These are phyloP conservation scores for Notarius quadriscutis DNA, from an alignment of 2,113 vertebrate genomes.

Conservation along the genomic window DNA sequence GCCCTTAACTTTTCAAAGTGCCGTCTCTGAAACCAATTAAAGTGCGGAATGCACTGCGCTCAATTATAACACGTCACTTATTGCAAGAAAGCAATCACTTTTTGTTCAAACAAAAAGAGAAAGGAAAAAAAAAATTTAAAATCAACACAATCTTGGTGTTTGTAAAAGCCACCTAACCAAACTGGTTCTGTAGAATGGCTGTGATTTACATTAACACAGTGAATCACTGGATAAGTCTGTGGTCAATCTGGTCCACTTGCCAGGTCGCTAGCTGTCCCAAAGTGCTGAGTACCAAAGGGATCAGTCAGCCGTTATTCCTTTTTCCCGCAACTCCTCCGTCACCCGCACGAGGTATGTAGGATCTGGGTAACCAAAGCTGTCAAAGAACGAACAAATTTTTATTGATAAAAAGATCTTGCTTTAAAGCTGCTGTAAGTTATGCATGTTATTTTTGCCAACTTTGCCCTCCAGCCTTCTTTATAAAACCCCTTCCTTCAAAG, in stretches of 20 bases:
- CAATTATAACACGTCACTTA: slow-evolving; percentile 39
- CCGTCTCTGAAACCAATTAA: slow-evolving; percentile 29
- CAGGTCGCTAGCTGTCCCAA: slow-evolving; percentile 21
- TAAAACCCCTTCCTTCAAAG: not conserved
- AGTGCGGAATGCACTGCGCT: slow-evolving; percentile 65
- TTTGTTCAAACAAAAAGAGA: slow-evolving; percentile 52
- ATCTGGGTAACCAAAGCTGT: slow-evolving; percentile 90
- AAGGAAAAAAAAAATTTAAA: slow-evolving; percentile 9
- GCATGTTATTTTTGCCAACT: not conserved
- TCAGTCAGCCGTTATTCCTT: slow-evolving; percentile 87
- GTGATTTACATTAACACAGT: slow-evolving; percentile 43
- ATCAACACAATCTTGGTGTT: slow-evolving; percentile 51
- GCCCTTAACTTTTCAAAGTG: slow-evolving; percentile 54
- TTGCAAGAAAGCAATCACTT: slow-evolving; percentile 53
- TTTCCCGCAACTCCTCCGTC: slow-evolving; percentile 88
- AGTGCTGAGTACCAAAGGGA: slow-evolving; percentile 23
- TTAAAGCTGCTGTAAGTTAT: not conserved
- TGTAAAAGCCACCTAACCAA: not conserved
- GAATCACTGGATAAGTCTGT: slow-evolving; percentile 28
- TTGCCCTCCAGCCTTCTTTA: not conserved
- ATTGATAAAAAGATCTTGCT: not conserved
- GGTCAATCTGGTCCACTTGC: slow-evolving; percentile 10
- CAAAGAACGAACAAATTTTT: slow-evolving; percentile 47
- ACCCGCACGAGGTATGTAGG: slow-evolving; percentile 90
- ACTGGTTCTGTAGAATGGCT: slow-evolving; percentile 26